phyloP scores from a whole-genome alignment of 2,888 invertebrate genomes.

The Spatulosminthurus flaviceps region DNA sequence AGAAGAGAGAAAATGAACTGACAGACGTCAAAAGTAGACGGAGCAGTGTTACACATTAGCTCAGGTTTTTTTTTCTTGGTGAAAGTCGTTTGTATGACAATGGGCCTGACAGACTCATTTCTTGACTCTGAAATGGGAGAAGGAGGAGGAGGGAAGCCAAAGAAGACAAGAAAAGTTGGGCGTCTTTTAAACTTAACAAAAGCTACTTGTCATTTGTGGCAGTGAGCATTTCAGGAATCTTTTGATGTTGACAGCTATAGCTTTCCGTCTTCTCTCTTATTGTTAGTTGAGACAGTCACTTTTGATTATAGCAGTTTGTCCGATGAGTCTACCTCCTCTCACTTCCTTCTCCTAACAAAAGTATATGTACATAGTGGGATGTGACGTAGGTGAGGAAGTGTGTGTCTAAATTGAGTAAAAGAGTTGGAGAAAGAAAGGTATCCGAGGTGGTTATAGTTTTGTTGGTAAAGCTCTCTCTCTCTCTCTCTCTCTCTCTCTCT shows the following conservation, averaged over 20 bases:
- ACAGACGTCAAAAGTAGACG: constrained; percentile 26
- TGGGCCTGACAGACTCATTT: constrained; percentile 16
- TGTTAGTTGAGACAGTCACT: constrained; percentile 34
- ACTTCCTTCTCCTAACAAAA: constrained; percentile 20
- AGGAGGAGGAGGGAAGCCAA: too few species aligned
- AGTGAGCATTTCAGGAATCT: constrained; percentile 32
- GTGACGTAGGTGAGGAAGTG: background rate
- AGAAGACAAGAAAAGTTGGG: background rate
- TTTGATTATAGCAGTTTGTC: constrained; percentile 36
- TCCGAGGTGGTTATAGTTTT: background rate
- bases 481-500: too few species aligned
- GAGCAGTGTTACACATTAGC: constrained; percentile 21
- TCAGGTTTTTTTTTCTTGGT: background rate
- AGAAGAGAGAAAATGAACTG: constrained; percentile 1
- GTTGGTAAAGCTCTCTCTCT: constrained; percentile 12
- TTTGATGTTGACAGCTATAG: constrained; percentile 31
- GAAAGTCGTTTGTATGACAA: constrained; percentile 15
- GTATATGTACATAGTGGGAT: too few species aligned
- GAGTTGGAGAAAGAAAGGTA: constrained; percentile 6
- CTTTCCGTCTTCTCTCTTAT: background rate
- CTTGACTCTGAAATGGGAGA: background rate
- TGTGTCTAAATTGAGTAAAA: background rate
- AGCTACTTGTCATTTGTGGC: constrained; percentile 37
- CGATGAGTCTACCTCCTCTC: background rate
- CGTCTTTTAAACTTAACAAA: constrained; percentile 32